Evolutionary conservation across 2,113 vertebrate genomes (phyloP), one percentile per base, ranked within the genome.

Genomic region (Amphilophus citrinellus): DNA sequence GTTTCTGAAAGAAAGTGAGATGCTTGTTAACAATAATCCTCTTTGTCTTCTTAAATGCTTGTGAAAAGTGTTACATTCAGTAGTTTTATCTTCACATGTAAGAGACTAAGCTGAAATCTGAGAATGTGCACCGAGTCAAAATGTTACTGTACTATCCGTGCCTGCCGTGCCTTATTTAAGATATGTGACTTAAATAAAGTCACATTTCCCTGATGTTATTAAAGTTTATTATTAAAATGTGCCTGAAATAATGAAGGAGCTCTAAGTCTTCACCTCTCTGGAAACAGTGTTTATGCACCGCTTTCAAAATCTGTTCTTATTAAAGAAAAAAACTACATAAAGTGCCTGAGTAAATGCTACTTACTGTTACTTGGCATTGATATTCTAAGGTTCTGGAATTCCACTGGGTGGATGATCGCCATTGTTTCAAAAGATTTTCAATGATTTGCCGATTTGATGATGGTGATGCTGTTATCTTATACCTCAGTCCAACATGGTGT

Each of bases 41-140:
- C 71, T 88, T 86, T 77, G 56, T 79, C 75, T 68, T 61, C 77
- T 68, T 83, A 87, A 84, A 84, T 14, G 61, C 42, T 53, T 6
- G 3, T 57, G 17, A 57, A 62, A 76, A 47, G 5, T 30, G 6
- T 80, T 53, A 37, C 24, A 57, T 27, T 62, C 14, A 30, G 13
- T 3, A 9, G 10, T 24, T 83, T 85, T 13, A 53, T 22, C 32
- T 27, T 5, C 8, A 42, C 66, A 42, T 5, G n/a, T 2, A 22
- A 22, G 59, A 58, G 50, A 14, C 8, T 7, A 32, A 15, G 10
- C n/a, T 24, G 14, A 15, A 47, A 27, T 11, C 13, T 17, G 17
- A 56, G 18, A 8, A 20, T 9, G 20, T 20, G 2, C 50, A 32
- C 30, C 13, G 56, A 39, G 32, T 39, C 27, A 57, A 24, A 7